These are phyloP conservation scores for Hormaphis cornu DNA, from an alignment of 1,140 invertebrate genomes.

Conservation along the genomic window DNA sequence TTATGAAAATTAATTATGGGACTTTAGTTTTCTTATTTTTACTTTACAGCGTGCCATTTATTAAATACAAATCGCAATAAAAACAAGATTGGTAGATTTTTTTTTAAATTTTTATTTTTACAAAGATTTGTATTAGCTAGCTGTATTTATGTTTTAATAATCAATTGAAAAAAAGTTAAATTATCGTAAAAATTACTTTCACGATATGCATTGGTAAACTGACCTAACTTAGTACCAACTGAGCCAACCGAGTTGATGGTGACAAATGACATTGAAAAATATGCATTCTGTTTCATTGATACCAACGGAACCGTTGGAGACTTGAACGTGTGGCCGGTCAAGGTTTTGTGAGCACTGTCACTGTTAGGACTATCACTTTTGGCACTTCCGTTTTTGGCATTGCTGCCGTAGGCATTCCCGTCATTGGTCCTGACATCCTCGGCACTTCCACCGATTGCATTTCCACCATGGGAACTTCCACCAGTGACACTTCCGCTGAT, in stretches of 20 bases:
- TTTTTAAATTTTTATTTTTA: too few species aligned
- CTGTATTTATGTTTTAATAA: background rate
- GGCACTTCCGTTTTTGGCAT: background rate
- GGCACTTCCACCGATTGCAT: too few species aligned
- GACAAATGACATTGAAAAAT: constrained; percentile 40
- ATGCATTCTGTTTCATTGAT: constrained; percentile 39
- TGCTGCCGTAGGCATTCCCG: background rate
- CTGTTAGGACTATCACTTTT: background rate
- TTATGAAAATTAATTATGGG: too few species aligned
- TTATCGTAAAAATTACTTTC: background rate
- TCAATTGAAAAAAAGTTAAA: background rate
- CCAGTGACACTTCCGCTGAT: too few species aligned
- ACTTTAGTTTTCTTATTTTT: too few species aligned
- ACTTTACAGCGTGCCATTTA: too few species aligned
- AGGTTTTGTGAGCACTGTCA: too few species aligned
- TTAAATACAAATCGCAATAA: too few species aligned
- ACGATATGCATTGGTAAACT: background rate
- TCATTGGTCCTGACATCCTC: too few species aligned
- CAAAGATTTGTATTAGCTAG: too few species aligned
- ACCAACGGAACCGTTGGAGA: constrained; percentile 9
- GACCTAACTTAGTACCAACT: constrained; percentile 36
- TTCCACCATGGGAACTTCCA: too few species aligned
- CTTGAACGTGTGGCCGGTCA: background rate
- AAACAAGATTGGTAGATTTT: too few species aligned
- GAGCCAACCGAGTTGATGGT: constrained; percentile 40